These are phyloP conservation scores for Hirundichthys speculiger DNA, from an alignment of 2,113 vertebrate species.

Conservation along the genomic window DNA sequence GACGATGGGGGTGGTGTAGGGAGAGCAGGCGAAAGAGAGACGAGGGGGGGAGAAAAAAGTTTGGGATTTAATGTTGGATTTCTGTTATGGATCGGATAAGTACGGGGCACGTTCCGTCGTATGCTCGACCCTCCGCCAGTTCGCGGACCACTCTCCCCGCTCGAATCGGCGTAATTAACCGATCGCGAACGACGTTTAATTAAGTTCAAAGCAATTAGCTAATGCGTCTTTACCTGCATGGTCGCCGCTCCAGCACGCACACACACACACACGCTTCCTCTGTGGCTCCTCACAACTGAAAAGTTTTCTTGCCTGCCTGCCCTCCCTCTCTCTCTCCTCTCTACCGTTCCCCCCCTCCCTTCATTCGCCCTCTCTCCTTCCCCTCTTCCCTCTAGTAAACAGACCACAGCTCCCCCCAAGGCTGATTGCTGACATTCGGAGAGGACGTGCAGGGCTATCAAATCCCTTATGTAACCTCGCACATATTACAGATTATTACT, in stretches of 20 bases:
- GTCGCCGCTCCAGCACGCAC: slow-evolving; percentile 79
- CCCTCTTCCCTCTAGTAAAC: slow-evolving; percentile 81
- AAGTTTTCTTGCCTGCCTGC: slow-evolving; percentile 81
- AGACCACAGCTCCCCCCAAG: slow-evolving; percentile 84
- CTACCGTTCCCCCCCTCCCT: slow-evolving; percentile 67
- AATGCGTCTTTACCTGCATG: slow-evolving; percentile 85
- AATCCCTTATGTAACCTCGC: slow-evolving; percentile 67
- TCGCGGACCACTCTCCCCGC: slow-evolving; percentile 52
- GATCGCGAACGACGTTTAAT: slow-evolving; percentile 75
- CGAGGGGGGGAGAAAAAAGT: slow-evolving; percentile 77
- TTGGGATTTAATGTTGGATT: slow-evolving; percentile 79
- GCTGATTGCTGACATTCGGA: slow-evolving; percentile 80
- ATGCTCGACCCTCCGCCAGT: slow-evolving; percentile 46
- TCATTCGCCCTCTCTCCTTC: slow-evolving; percentile 72
- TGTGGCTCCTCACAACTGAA: slow-evolving; percentile 84
- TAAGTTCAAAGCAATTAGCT: slow-evolving; percentile 83
- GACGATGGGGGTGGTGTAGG: slow-evolving; percentile 71
- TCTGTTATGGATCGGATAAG: slow-evolving; percentile 61
- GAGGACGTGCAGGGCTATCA: slow-evolving; percentile 58
- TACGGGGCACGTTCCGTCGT: slow-evolving; percentile 56
- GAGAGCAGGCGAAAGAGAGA: slow-evolving; percentile 57
- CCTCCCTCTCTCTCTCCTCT: slow-evolving; percentile 59
- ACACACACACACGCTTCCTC: slow-evolving; percentile 75
- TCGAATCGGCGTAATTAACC: slow-evolving; percentile 61
- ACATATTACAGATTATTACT: slow-evolving; percentile 55